Percentiles rank a stretch among this genome's conserved stretches.
These are phyloP conservation scores for Epinephelus coioides DNA, from an alignment of 2,797 vertebrate species.

Conservation along the genomic window DNA sequence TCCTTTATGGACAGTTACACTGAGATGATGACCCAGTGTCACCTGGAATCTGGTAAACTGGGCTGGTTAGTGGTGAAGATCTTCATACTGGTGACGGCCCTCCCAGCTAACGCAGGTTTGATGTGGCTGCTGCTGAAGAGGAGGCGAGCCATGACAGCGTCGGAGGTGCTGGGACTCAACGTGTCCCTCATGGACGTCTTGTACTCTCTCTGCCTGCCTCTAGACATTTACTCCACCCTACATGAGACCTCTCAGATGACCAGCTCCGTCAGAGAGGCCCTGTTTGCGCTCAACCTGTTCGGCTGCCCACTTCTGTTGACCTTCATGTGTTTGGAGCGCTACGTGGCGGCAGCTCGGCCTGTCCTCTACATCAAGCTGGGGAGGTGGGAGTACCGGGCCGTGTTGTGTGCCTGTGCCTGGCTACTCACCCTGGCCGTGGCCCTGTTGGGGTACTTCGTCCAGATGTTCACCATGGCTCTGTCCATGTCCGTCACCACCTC, in stretches of 20 bases:
- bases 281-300: constrained; percentile 46
- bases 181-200: constrained; percentile 58
- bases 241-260: not conserved
- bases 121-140: constrained; percentile 63
- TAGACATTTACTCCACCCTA: constrained; percentile 36
- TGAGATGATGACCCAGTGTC: constrained; percentile 35
- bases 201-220: constrained; percentile 57
- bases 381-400: constrained; percentile 14
- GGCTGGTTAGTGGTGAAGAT: constrained; percentile 41
- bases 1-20: not conserved
- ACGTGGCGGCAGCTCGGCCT: constrained; percentile 38
- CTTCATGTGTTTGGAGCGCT: constrained; percentile 67
- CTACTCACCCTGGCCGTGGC: constrained; percentile 9
- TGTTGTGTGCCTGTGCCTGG: constrained; percentile 37
- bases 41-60: accelerated
- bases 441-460: constrained; percentile 16
- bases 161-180: constrained; percentile 68
- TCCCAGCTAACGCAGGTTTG: constrained; percentile 56
- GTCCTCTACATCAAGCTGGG: constrained; percentile 32
- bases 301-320: constrained; percentile 61
- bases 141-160: constrained; percentile 47
- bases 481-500: constrained; percentile 31
- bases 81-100: constrained; percentile 34
- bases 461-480: constrained; percentile 17
- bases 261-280: not conserved